Conservation (phyloP, 2,888 invertebrate species). For the Trypoxylon attenuatum region DNA sequence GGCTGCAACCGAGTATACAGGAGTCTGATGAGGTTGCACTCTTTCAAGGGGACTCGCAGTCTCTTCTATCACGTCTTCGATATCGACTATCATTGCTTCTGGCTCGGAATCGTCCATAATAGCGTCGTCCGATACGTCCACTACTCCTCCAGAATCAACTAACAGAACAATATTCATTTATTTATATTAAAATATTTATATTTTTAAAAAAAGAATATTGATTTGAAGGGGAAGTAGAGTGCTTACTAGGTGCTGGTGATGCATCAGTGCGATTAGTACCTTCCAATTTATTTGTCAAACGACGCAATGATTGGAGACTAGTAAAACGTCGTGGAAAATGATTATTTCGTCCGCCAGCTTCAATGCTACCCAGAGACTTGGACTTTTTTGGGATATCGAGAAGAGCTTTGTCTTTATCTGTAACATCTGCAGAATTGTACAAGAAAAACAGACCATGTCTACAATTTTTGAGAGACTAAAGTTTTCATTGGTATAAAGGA, state of each 20-base stretch:
- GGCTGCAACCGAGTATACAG: slow-evolving; percentile 78
- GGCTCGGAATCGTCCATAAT: slow-evolving; percentile 76
- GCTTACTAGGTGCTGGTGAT: slow-evolving; percentile 38
- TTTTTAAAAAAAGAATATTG: background rate
- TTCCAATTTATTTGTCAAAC: slow-evolving; percentile 9
- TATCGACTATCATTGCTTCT: slow-evolving; percentile 86
- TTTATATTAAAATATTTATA: background rate
- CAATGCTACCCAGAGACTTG: slow-evolving; percentile 86
- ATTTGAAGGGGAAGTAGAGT: background rate
- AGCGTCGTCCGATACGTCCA: slow-evolving; percentile 56
- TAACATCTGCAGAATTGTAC: slow-evolving; percentile 12
- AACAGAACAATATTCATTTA: slow-evolving; percentile 14
- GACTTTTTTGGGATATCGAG: slow-evolving; percentile 75
- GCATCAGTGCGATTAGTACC: slow-evolving; percentile 9
- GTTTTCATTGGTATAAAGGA: background rate
- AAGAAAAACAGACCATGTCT: background rate
- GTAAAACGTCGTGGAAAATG: slow-evolving; percentile 77
- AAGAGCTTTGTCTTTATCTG: slow-evolving; percentile 32
- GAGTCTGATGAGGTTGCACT: slow-evolving; percentile 82
- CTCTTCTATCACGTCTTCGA: slow-evolving; percentile 87
- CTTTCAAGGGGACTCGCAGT: slow-evolving; percentile 84
- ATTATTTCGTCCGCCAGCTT: slow-evolving; percentile 74
- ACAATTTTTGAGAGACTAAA: background rate
- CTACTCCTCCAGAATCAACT: slow-evolving; percentile 42
- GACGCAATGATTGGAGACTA: slow-evolving; percentile 81